Evolutionary conservation across 2,113 vertebrate genomes (phyloP).

Genomic region (rat (Rattus norvegicus)): DNA sequence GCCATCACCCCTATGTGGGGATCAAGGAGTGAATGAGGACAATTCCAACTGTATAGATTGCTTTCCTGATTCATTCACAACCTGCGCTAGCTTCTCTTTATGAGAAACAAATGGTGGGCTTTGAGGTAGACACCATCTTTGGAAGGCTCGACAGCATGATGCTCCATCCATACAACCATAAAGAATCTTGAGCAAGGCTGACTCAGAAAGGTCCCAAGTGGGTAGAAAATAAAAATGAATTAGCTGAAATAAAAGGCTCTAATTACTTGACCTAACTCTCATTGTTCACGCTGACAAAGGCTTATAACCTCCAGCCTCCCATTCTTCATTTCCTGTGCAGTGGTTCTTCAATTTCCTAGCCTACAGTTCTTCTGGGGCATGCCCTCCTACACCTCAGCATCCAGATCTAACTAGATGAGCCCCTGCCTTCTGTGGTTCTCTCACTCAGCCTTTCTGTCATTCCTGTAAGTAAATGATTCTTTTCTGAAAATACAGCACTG

Average conservation of each 20-base stretch:
- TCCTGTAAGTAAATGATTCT: slow-evolving; percentile 33
- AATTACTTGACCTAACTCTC: slow-evolving; percentile 7
- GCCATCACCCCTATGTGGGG: not conserved
- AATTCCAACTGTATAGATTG: not conserved
- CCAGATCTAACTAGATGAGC: not conserved
- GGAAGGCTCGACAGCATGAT: not conserved
- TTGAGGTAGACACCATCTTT: not conserved
- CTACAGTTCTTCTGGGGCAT: not conserved
- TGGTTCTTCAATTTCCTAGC: slow-evolving; percentile 1
- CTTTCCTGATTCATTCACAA: not conserved
- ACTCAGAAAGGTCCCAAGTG: not conserved
- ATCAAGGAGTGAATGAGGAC: not conserved
- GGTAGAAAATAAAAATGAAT: slow-evolving; percentile 27
- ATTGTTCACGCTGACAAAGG: slow-evolving; percentile 33
- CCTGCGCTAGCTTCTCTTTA: not conserved
- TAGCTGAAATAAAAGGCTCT: slow-evolving; percentile 2
- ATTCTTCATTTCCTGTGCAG: slow-evolving; percentile 48
- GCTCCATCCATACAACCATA: not conserved
- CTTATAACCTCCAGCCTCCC: slow-evolving; percentile 1
- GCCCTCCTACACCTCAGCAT: not conserved
- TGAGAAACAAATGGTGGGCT: not conserved
- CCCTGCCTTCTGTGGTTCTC: slow-evolving; percentile 28
- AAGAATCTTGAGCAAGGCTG: not conserved
- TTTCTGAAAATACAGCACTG: slow-evolving; percentile 49
- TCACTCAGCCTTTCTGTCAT: slow-evolving; percentile 40